A percentile compares a stretch with the other conserved stretches of the same genome.
Conservation (phyloP, 2,113 vertebrate species). For the Tragelaphus imberbis region DNA sequence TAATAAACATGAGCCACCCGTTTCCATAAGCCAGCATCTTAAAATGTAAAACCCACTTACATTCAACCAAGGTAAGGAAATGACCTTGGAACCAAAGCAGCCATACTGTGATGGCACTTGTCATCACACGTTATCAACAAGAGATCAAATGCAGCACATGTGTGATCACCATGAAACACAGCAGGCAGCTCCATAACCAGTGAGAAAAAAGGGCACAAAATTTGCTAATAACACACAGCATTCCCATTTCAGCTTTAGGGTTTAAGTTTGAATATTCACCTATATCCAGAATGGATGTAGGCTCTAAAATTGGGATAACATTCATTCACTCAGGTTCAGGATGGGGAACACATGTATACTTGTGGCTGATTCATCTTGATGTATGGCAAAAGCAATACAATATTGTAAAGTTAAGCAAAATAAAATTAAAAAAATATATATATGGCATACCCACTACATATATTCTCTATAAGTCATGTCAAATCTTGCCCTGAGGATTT, state of each 20-base stretch:
- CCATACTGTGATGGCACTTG: background rate
- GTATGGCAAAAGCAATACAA: too few relatives aligned
- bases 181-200: background rate
- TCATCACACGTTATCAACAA: slow-evolving; percentile 20
- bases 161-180: background rate
- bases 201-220: background rate
- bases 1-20: slow-evolving; percentile 37
- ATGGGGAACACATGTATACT: too few relatives aligned
- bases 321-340: background rate
- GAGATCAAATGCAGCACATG: background rate
- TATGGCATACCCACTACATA: background rate
- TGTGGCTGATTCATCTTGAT: too few relatives aligned
- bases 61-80: slow-evolving; percentile 9
- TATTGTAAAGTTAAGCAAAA: too few relatives aligned
- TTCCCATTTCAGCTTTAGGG: background rate
- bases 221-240: background rate
- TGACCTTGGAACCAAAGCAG: slow-evolving; percentile 17
- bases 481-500: background rate
- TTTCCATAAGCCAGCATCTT: slow-evolving; percentile 11
- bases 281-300: background rate
- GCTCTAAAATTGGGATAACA: background rate
- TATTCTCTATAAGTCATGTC: background rate
- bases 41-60: slow-evolving; percentile 33
- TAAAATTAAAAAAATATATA: too few relatives aligned
- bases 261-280: background rate